phyloP scores from a whole-genome alignment of 37 sponge, comb jelly and placozoan species.

The Cliona cf. orientalis region DNA sequence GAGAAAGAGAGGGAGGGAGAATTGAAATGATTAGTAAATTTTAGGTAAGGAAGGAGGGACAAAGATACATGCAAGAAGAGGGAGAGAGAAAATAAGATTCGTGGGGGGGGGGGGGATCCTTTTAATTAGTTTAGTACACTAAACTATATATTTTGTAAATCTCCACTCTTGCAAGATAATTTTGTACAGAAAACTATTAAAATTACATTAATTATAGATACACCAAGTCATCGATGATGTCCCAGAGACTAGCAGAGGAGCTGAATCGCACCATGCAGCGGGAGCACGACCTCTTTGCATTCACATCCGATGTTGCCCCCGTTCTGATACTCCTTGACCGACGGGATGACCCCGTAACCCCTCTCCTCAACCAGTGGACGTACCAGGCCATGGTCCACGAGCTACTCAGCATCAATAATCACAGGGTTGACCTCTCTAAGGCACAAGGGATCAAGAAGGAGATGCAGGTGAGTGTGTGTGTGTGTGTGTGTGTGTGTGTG shows the following conservation, averaged over 20 bases:
- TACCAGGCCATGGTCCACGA: constrained; percentile 99
- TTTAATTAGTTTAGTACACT: no score
- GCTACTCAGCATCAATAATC: constrained; percentile 85
- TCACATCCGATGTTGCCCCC: constrained; percentile 78
- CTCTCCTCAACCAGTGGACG: constrained; percentile 97
- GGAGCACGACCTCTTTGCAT: constrained; percentile 74
- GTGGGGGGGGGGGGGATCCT: no score
- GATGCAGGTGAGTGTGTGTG: constrained; percentile 52
- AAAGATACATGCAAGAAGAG: no score
- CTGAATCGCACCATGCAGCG: constrained; percentile 54
- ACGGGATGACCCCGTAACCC: constrained; percentile 94
- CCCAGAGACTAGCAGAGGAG: constrained; percentile 68
- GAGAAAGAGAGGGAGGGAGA: constrained; percentile 4
- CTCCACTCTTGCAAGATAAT: no score
- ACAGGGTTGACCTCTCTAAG: constrained; percentile 90
- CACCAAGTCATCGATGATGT: constrained; percentile 39
- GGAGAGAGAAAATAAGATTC: no score
- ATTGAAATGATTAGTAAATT: no score
- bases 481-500: not conserved
- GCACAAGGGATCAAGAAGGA: constrained; percentile 89
- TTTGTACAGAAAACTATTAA: no score
- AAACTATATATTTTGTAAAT: no score
- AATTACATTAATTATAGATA: constrained; percentile 60
- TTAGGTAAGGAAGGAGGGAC: no score
- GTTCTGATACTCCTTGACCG: constrained; percentile 91